Base-by-base conservation (phyloP, 1,140 invertebrate genomes). In the Hyles euphorbiae region DNA sequence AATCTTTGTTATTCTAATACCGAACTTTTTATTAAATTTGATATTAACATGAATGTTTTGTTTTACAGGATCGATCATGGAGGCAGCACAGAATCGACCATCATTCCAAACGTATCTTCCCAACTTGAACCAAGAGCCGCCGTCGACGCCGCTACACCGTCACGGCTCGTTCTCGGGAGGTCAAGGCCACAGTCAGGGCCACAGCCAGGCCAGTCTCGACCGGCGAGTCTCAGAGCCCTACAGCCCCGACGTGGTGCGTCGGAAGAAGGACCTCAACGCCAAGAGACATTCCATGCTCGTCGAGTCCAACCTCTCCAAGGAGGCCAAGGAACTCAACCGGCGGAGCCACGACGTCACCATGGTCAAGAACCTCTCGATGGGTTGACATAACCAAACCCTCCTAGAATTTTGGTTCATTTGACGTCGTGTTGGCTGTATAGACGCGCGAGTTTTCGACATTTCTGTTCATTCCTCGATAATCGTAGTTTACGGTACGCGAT, bases 21-120 rank as follows among this genome's bases (percentile, higher is more conserved):
- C 1, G 2, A 22, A 51, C 12, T 11, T 8, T 51, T 51, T 34
- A 51, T 32, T 40, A 51, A 51, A 33, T 33, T 32, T 34, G 8
- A 5, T 34, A 52, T 9, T 33, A 9, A 7, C 45, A 10, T 40
- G 7, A 6, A 33, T 55, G 3, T 46, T 7, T 34, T 33, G 9
- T 32, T 47, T 11, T 0, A 53, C 52, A 82, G 79, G 79, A 65
- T 82, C 79, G 22, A 92, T 94, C 53, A 92, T 93, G 78, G 94
- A 95, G 75, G 94, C 90, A 3, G 90, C 92, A 7, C 88, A 90
- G 61, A 89, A 81, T 54, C 69, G 87, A 51, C 87, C 88, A 12
- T 78, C 88, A 34, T 90, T 90, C 72, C 88, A 90, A 67, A 89
- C 88, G 1, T 90, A 90, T 59, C 67, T 90, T 9, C 77, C 84